Evolutionary conservation across 2,113 vertebrate species (phyloP), one percentile per base, ranked within the genome.

Genomic region (Tapirus terrestris): DNA sequence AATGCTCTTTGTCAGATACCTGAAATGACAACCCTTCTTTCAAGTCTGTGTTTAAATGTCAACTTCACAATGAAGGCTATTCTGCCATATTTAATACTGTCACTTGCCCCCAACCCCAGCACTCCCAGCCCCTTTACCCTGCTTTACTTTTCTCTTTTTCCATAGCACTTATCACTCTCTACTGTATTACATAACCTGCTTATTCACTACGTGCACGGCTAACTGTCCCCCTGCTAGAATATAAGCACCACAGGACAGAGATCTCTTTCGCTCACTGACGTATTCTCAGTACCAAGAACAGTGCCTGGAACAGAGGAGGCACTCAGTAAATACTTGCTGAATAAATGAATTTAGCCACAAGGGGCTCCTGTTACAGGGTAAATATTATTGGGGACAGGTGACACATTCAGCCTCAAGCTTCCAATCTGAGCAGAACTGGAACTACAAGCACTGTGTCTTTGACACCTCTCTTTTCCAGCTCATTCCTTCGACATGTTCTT

Each of bases 171-270:
- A 16, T 39, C 51, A 72, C 39, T 91, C 83, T 75, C 56, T 67
- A 39, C 31, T 73, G 33, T 36, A 16, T 51, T 82, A 60, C 56
- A 6, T 58, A 48, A 84, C 18, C 9, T 75, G 51, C 56, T 91
- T 79, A 20, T 81, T 87, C 82, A 91, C 81, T 75, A 63, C 18
- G 43, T 87, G 91, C 67, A 91, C 89, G 96, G 86, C 91, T 91
- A 63, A 89, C 51, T 93, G 31, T 87, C 61, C 53, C 65, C 14
- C 67, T 60, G 9, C 91, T 96, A 82, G 73, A 89, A 93, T 36
- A 12, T 76, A 84, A 51, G 21, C 45, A 60, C 61, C 76, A 63
- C 39, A 33, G 86, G 27, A 56, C 60, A 85, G 61, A 73, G 43
- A 73, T 31, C 31, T 61, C 58, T 76, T 89, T 89, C 76, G 43